phyloP scores from a whole-genome alignment of 2,113 vertebrate genomes.

The Scopus umbretta region DNA sequence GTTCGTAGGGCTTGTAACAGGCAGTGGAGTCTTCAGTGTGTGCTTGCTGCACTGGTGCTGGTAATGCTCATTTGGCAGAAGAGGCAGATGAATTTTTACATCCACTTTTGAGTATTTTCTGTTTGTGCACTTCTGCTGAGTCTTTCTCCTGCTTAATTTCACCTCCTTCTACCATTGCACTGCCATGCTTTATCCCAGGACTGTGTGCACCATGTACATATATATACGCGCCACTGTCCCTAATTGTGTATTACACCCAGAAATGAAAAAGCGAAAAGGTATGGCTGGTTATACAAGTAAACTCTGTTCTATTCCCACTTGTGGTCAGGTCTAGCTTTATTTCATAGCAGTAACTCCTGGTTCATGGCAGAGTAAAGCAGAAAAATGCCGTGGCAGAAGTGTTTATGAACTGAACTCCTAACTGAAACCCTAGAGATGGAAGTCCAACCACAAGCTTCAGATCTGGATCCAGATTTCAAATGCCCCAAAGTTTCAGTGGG shows the following conservation, averaged over 20 bases:
- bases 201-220: background rate
- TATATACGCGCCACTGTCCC: background rate
- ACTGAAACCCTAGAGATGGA: background rate
- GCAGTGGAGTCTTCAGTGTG: background rate
- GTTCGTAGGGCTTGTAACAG: background rate
- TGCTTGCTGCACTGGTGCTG: background rate
- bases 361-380: background rate
- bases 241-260: background rate
- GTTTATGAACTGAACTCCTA: constrained; percentile 23
- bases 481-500: background rate
- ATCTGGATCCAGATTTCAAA: constrained; percentile 12
- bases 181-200: background rate
- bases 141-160: background rate
- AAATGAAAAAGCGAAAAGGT: background rate
- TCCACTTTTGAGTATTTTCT: background rate
- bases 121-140: background rate
- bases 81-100: background rate
- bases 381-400: background rate
- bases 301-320: background rate
- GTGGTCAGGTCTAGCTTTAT: background rate
- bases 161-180: background rate
- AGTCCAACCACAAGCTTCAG: constrained; percentile 3
- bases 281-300: background rate
- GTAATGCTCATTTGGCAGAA: background rate
- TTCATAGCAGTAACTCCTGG: background rate